Conservation (phyloP, 2,113 vertebrate species). For the Rhinichthys klamathensis region DNA sequence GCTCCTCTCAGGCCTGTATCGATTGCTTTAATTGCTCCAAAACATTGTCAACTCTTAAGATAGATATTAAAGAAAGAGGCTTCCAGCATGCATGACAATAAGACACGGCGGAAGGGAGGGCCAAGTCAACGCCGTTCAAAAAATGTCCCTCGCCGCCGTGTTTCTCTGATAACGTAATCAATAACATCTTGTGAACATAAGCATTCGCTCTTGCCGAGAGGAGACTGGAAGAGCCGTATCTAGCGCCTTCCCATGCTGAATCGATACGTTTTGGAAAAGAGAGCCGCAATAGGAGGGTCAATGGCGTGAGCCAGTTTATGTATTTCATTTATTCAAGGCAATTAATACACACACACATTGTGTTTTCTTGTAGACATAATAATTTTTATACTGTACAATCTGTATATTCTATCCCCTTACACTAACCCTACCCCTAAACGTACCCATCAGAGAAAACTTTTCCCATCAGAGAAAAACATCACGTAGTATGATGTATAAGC, state of each 20-base stretch:
- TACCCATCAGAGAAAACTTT: too few relatives aligned
- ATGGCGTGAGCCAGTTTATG: neutral
- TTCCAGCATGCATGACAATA: conserved; percentile 66
- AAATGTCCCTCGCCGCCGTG: conserved; percentile 65
- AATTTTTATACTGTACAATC: too few relatives aligned
- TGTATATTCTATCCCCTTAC: too few relatives aligned
- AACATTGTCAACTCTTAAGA: conserved; percentile 83
- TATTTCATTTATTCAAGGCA: neutral
- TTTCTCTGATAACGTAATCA: conserved; percentile 64
- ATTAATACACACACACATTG: too few relatives aligned
- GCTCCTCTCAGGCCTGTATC: conserved; percentile 76
- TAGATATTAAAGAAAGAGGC: conserved; percentile 77
- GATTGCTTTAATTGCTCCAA: conserved; percentile 82
- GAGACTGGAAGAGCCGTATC: conserved; percentile 39
- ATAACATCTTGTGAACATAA: conserved; percentile 71
- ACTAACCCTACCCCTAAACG: too few relatives aligned
- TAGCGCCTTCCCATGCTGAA: conserved; percentile 13
- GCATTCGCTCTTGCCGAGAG: conserved; percentile 56
- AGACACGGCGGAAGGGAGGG: conserved; percentile 57
- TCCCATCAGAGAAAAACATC: too few relatives aligned
- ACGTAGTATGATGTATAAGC: too few relatives aligned
- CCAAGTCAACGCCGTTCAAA: conserved; percentile 59
- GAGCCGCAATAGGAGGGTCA: neutral
- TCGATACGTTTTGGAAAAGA: conserved; percentile 36
- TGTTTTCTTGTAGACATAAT: too few relatives aligned